Conservation (phyloP, 2,888 invertebrate genomes). For the Netelia inedita region DNA sequence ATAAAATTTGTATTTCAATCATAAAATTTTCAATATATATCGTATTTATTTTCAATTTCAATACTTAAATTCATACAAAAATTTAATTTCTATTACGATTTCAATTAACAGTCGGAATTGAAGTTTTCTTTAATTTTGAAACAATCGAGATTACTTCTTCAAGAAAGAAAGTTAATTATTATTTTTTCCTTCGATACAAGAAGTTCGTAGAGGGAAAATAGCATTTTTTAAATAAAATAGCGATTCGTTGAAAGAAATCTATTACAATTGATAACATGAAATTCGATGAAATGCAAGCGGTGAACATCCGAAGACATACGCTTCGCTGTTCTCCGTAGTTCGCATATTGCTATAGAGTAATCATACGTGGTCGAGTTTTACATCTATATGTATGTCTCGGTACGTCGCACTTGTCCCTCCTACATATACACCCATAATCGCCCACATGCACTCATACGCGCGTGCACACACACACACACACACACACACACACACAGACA, state of each 20-base stretch:
- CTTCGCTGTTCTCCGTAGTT: background rate
- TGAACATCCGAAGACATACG: background rate
- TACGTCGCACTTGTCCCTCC: background rate
- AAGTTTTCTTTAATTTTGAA: no score
- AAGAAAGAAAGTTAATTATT: background rate
- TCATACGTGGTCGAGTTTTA: background rate
- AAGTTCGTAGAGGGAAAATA: background rate
- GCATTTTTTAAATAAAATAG: background rate
- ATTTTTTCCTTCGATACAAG: background rate
- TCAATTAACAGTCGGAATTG: no score
- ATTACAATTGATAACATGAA: background rate
- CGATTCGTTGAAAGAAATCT: background rate
- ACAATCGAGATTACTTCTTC: no score
- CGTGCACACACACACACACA: background rate
- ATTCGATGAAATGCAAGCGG: constrained; percentile 10
- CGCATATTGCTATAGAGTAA: background rate
- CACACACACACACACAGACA: background rate
- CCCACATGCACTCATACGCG: background rate
- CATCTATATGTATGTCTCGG: background rate
- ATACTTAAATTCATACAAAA: no score
- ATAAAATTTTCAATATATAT: no score
- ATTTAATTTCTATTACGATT: no score
- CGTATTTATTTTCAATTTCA: no score
- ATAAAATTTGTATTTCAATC: no score
- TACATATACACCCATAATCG: background rate